phyloP scores from a whole-genome alignment of 64 coral and sea anemone species.

The Dendrophyllia cribrosa region DNA sequence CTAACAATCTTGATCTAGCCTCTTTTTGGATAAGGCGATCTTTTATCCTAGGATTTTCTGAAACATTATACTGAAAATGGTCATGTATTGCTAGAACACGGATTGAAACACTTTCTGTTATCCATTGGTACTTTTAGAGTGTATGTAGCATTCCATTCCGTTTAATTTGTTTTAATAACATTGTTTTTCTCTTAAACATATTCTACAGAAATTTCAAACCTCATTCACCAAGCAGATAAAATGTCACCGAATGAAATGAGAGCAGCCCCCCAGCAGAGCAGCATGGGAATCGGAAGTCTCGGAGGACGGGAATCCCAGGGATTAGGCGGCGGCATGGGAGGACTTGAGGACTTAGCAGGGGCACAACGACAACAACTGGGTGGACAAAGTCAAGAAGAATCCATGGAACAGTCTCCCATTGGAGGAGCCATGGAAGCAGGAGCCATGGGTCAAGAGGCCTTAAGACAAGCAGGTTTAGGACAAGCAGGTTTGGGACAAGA shows the following conservation, averaged over 20 bases:
- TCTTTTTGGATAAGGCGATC: too few relatives aligned
- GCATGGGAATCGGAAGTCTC: conserved; percentile 8
- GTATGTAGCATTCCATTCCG: not conserved
- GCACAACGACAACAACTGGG: conserved; percentile 4
- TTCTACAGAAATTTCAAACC: conserved; percentile 67
- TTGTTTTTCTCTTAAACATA: not conserved
- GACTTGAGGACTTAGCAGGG: conserved; percentile 17
- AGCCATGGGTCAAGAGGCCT: not conserved
- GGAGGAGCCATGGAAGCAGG: conserved; percentile 24
- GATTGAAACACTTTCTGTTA: too few relatives aligned
- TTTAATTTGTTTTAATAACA: not conserved
- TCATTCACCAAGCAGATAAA: conserved; percentile 79
- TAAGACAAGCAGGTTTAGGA: conserved; percentile 12
- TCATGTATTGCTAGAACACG: too few relatives aligned
- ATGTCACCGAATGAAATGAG: conserved; percentile 65
- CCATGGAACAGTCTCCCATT: conserved; percentile 25
- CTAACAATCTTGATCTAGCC: too few relatives aligned
- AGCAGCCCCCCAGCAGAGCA: conserved; percentile 11
- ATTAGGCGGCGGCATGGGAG: not conserved
- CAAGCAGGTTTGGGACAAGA: not conserved
- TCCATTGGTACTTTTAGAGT: too few relatives aligned
- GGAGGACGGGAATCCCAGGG: not conserved
- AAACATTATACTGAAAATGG: too few relatives aligned
- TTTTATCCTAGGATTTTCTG: too few relatives aligned
- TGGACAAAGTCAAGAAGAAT: not conserved